Evolutionary conservation across 2,888 invertebrate species (phyloP).

Genomic region (Lasioglossum vierecki): DNA sequence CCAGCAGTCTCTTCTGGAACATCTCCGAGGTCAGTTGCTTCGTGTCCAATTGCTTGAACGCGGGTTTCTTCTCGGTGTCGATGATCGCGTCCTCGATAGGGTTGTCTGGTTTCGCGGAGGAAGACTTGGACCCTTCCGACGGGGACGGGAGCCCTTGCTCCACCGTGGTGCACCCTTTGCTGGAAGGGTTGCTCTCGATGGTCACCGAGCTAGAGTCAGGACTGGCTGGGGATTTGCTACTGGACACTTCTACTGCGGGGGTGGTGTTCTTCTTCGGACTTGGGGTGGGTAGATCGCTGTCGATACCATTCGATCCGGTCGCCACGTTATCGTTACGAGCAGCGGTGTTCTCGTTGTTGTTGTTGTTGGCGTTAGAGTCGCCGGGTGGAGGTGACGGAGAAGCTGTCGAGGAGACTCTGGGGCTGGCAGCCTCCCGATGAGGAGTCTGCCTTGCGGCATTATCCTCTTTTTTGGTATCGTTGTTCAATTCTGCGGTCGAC

Average conservation of each 20-base stretch:
- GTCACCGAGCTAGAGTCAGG: slow-evolving; percentile 78
- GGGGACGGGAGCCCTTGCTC: slow-evolving; percentile 50
- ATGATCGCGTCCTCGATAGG: not conserved
- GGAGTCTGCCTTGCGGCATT: slow-evolving; percentile 39
- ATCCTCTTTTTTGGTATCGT: slow-evolving; percentile 47
- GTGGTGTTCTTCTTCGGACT: slow-evolving; percentile 42
- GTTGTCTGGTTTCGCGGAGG: slow-evolving; percentile 42
- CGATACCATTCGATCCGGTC: slow-evolving; percentile 31
- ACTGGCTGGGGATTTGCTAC: slow-evolving; percentile 77
- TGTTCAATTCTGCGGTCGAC: slow-evolving; percentile 35
- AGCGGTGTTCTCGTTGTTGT: slow-evolving; percentile 16
- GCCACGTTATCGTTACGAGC: slow-evolving; percentile 19
- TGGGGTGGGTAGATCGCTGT: slow-evolving; percentile 36
- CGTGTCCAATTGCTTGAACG: slow-evolving; percentile 41
- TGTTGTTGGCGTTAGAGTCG: slow-evolving; percentile 32
- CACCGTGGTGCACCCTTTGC: slow-evolving; percentile 43
- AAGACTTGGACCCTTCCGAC: slow-evolving; percentile 29
- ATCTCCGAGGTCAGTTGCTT: slow-evolving; percentile 71
- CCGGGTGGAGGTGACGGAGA: slow-evolving; percentile 77
- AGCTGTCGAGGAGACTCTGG: slow-evolving; percentile 77
- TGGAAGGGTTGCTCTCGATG: slow-evolving; percentile 57
- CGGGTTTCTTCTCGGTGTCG: slow-evolving; percentile 41
- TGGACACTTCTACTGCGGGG: slow-evolving; percentile 65
- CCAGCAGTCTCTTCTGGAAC: slow-evolving; percentile 71
- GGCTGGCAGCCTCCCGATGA: slow-evolving; percentile 74